Conservation (phyloP, 1,140 invertebrate species). For the Philotrypesis tridentata region DNA sequence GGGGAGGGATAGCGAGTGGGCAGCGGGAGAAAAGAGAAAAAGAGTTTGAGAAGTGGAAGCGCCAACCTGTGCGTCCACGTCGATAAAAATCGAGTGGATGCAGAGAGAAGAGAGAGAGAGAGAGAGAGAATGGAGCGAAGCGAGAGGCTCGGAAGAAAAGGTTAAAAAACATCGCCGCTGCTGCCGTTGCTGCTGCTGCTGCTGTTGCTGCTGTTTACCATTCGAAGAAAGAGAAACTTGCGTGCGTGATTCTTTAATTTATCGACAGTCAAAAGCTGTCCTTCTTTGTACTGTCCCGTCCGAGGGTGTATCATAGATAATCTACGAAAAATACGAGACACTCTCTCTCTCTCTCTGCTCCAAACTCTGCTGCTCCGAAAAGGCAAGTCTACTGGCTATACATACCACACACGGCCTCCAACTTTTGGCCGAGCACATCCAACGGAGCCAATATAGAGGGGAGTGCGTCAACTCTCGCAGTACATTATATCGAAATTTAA, state of each 20-base stretch:
- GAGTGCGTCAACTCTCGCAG: no score
- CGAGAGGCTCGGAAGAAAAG: background rate
- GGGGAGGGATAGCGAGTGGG: background rate
- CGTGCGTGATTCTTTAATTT: constrained; percentile 23
- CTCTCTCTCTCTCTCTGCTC: no score
- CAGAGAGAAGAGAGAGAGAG: background rate
- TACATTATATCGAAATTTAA: no score
- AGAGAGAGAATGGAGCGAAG: background rate
- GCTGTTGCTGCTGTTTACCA: constrained; percentile 2
- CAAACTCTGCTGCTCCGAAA: background rate
- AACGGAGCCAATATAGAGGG: no score
- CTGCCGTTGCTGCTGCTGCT: background rate
- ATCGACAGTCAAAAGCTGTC: constrained; percentile 36
- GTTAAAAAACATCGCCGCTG: constrained; percentile 4
- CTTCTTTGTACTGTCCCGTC: constrained; percentile 31
- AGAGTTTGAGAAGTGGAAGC: constrained; percentile 38
- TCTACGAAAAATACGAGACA: constrained; percentile 32
- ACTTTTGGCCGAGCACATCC: no score
- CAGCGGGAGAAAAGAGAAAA: constrained; percentile 23
- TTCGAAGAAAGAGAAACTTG: constrained; percentile 19
- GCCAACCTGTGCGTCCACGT: constrained; percentile 53
- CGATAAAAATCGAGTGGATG: constrained; percentile 48
- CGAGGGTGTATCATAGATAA: constrained; percentile 33
- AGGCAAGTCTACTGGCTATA: background rate
- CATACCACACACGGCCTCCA: no score